A percentile compares a stretch with the other conserved stretches of the same genome.
Evolutionary conservation across 2,113 vertebrate genomes (phyloP).

Genomic region (Lanius collurio): DNA sequence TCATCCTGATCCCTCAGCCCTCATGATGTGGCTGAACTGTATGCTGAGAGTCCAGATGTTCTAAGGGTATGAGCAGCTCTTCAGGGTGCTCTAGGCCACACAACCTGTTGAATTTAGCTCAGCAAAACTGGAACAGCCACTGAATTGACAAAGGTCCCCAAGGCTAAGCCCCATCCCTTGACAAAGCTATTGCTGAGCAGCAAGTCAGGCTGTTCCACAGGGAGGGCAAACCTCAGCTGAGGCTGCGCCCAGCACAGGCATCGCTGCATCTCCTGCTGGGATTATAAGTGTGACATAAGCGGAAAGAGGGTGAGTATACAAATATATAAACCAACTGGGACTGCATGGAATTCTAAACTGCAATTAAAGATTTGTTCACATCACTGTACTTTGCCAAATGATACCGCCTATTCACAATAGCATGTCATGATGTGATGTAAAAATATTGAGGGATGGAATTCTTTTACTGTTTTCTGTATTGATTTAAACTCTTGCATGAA

Average conservation of each 20-base stretch:
- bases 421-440: background rate
- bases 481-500: background rate
- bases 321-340: background rate
- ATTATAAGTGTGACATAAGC: background rate
- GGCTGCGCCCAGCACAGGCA: rapidly evolving
- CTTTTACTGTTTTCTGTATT: background rate
- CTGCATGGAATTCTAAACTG: background rate
- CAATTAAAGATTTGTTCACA: background rate
- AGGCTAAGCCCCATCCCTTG: background rate
- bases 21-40: background rate
- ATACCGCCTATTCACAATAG: background rate
- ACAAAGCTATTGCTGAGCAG: background rate
- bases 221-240: background rate
- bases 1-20: background rate
- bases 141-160: background rate
- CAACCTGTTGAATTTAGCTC: background rate
- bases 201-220: background rate
- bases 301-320: background rate
- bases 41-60: background rate
- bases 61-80: background rate
- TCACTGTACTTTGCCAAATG: background rate
- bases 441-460: background rate
- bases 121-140: background rate
- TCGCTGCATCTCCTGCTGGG: background rate
- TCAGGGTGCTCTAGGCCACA: background rate